Evolutionary conservation across 2,113 vertebrate species (phyloP).

Genomic region (Potamarius usumacintae): DNA sequence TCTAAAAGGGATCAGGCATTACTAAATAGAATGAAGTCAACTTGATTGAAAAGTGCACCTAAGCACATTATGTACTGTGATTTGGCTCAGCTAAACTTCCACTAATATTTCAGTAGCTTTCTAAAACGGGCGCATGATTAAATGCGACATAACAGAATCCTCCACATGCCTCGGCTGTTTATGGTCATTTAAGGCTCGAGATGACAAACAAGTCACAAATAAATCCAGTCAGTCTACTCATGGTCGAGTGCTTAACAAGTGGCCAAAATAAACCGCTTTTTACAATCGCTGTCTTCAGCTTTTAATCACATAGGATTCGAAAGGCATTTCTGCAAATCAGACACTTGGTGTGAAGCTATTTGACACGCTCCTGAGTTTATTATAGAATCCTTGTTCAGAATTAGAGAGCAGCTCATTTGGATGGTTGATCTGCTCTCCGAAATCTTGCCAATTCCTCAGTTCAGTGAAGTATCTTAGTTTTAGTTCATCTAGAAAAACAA

Average conservation of each 20-base stretch:
- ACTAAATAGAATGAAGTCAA: background rate
- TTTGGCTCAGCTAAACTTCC: background rate
- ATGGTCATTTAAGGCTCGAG: slow-evolving; percentile 1
- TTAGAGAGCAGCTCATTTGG: background rate
- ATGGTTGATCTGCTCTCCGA: background rate
- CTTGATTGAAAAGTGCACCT: background rate
- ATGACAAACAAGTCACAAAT: slow-evolving; percentile 16
- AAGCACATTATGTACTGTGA: background rate
- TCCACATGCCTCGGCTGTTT: background rate
- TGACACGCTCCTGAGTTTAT: background rate
- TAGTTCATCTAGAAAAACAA: background rate
- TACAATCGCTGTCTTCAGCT: background rate
- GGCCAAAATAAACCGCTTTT: slow-evolving; percentile 21
- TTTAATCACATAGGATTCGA: slow-evolving; percentile 30
- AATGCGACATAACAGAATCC: background rate
- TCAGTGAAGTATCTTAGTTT: background rate
- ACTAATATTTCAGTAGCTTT: slow-evolving; percentile 13
- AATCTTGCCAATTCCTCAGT: background rate
- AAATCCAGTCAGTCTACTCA: slow-evolving; percentile 13
- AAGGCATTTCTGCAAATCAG: background rate
- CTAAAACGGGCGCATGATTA: slow-evolving; percentile 3
- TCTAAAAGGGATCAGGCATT: slow-evolving; percentile 2
- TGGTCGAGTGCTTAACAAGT: slow-evolving; percentile 11
- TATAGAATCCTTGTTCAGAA: background rate
- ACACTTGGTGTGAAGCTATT: slow-evolving; percentile 4